These are phyloP conservation scores for Alviniconcha marisindica DNA, from an alignment of 1,140 invertebrate species.

Conservation along the genomic window DNA sequence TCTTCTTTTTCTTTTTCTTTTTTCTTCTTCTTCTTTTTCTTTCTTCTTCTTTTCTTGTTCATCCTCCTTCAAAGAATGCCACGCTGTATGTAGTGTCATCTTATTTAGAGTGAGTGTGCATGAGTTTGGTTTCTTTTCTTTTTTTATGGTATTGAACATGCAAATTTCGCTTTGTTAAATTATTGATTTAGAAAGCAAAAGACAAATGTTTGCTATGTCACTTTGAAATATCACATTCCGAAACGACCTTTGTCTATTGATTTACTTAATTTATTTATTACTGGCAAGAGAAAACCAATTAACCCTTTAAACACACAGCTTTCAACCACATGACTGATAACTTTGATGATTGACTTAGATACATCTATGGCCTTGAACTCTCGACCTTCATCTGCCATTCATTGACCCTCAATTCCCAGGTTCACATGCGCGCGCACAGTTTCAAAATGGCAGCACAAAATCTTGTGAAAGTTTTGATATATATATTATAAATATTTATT, in stretches of 20 bases:
- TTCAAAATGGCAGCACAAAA: conserved; percentile 39
- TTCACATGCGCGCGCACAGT: conserved; percentile 37
- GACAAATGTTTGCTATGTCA: not conserved
- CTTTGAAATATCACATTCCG: conserved; percentile 24
- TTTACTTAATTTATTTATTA: conserved; percentile 41
- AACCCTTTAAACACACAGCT: conserved; percentile 17
- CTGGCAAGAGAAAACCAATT: conserved; percentile 21
- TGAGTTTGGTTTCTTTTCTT: not conserved
- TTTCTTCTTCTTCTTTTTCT: too few relatives aligned
- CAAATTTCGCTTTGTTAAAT: not conserved
- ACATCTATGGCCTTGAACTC: conserved; percentile 5
- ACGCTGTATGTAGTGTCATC: not conserved
- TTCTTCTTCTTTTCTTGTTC: too few relatives aligned
- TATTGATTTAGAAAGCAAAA: not conserved
- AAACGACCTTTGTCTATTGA: conserved; percentile 37
- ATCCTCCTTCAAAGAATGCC: not conserved
- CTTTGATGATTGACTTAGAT: conserved; percentile 18
- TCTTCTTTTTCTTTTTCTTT: too few relatives aligned
- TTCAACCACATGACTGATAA: conserved; percentile 20
- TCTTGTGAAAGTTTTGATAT: conserved; percentile 22
- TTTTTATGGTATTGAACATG: not conserved
- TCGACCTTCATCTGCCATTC: conserved; percentile 26
- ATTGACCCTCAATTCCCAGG: conserved; percentile 8
- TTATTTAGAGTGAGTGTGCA: not conserved
- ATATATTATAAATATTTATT: not conserved